Base-by-base conservation (phyloP, 2,888 invertebrate genomes). In the Eulithis prunata region DNA sequence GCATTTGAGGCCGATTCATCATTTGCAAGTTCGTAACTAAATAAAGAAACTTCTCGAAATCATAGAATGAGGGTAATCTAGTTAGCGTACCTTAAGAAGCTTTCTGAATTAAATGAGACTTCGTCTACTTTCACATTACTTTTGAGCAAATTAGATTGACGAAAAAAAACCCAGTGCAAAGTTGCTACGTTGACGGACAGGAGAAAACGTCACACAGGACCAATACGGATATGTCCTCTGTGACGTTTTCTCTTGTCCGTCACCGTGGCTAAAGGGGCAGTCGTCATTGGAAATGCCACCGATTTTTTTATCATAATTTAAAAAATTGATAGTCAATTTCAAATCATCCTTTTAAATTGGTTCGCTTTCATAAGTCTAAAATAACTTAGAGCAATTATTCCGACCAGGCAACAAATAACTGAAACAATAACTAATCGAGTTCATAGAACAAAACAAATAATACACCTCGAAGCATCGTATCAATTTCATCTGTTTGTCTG, bases 401-500 rank as follows among this genome's bases (percentile, higher is more conserved):
- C 21, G 21, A 49, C 5, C 47, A 28, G 21, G 12, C 21, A 21
- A 45, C 21, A 32, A 32, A 32, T 32, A 32, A 21, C 3, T 32
- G n/a, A 45, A 10, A 43, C 32, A 53, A 8, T 7, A 41, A 21
- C 41, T 7, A 6, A 41, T 7, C 45, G 12, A 49, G 41, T 32
- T 28, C 28, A 36, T 56, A 28, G 5, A 62, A 41, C 54, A 51
- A 59, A 52, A 12, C 41, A 41, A 41, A 41, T 6, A 41, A 6
- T 41, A 47, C 61, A 8, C 52, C 57, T 57, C 43, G 5, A 38
- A 53, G 57, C 67, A 59, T 71, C 57, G 71, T 66, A 70, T 73
- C 73, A 75, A 79, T 76, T 77, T 72, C 73, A 78, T 64, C 71
- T 64, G 67, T 70, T 69, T 65, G 57, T 54, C 45, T 62, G 70